Conservation (phyloP, 2,888 invertebrate species). For the Rhopalosiphum nymphaeae region DNA sequence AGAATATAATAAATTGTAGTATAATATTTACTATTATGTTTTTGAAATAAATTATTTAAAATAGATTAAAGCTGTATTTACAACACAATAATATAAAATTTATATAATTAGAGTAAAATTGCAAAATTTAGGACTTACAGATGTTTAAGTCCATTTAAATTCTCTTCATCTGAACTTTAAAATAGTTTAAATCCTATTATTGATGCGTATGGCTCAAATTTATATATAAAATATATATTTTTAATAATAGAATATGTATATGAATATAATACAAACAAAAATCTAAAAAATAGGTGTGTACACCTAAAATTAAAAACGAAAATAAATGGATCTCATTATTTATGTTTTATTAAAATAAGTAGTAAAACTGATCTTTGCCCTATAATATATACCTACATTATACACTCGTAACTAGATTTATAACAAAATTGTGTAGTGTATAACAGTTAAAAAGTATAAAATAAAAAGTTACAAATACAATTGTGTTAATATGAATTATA, state of each 20-base stretch:
- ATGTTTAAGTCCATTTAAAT: not conserved
- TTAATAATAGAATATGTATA: not conserved
- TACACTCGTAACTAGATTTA: not conserved
- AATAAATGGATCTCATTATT: not conserved
- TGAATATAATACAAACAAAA: not conserved
- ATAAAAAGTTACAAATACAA: not conserved
- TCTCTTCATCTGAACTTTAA: not conserved
- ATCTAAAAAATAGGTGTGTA: too few relatives aligned
- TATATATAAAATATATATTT: not conserved
- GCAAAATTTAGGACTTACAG: not conserved
- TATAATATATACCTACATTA: too few relatives aligned
- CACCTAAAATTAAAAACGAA: too few relatives aligned
- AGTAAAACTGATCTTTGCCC: not conserved
- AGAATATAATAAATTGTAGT: not conserved
- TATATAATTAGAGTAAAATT: not conserved
- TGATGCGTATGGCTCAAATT: not conserved
- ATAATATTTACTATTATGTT: not conserved
- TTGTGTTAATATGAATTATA: too few relatives aligned
- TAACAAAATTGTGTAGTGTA: not conserved
- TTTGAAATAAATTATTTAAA: too few relatives aligned
- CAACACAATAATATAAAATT: not conserved
- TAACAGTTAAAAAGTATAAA: not conserved
- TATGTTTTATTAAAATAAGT: not conserved
- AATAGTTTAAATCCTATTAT: not conserved
- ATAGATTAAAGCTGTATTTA: not conserved